Evolutionary conservation across 2,797 vertebrate species (phyloP).

Genomic region (Onychomys leucogaster): DNA sequence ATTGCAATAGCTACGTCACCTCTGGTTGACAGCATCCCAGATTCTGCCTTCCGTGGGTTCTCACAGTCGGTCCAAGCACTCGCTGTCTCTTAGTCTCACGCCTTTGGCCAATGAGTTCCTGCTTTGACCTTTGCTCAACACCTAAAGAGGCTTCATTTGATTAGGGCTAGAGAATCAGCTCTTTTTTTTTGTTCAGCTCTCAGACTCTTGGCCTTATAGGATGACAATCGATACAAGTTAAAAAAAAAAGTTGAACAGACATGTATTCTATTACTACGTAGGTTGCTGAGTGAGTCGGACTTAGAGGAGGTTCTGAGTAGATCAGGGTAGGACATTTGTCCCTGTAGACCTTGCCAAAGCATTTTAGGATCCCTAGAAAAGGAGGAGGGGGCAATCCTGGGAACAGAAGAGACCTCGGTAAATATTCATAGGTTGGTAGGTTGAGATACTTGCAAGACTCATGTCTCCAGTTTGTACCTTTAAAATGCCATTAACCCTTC

Average conservation of each 20-base stretch:
- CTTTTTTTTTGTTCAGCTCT: not conserved
- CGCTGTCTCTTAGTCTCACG: not conserved
- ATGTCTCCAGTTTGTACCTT: not conserved
- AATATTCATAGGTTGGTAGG: constrained; percentile 50
- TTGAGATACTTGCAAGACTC: not conserved
- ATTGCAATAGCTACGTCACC: not conserved
- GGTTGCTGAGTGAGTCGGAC: not conserved
- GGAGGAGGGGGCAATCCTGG: not conserved
- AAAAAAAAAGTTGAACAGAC: not conserved
- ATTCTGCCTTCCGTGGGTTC: not conserved
- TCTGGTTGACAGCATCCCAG: not conserved
- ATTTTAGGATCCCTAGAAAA: constrained; percentile 12
- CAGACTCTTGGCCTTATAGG: not conserved
- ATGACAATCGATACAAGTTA: not conserved
- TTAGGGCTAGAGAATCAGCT: not conserved
- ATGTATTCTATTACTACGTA: not conserved
- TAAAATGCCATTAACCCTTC: constrained; percentile 38
- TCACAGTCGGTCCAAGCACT: not conserved
- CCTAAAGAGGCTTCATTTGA: constrained; percentile 16
- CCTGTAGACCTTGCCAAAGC: not conserved
- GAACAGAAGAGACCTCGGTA: not conserved
- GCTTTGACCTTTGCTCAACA: not conserved
- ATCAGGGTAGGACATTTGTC: not conserved
- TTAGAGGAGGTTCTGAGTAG: not conserved
- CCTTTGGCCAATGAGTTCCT: not conserved